Percentiles rank a stretch among this genome's conserved stretches.
Conservation (phyloP, 2,888 invertebrate genomes). For the Antheraea assamensis region DNA sequence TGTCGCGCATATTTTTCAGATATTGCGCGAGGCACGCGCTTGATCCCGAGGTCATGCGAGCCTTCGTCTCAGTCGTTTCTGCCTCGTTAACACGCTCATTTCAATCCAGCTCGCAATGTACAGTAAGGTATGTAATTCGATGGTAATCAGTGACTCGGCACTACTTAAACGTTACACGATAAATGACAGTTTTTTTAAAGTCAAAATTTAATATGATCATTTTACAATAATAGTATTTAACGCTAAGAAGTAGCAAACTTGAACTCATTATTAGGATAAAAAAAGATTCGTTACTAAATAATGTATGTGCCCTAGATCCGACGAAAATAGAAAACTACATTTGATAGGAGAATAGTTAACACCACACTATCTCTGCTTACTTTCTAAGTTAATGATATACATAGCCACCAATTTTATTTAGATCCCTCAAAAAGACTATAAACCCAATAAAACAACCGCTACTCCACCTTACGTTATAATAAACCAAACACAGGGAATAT, state of each 20-base stretch:
- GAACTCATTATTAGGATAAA: not conserved
- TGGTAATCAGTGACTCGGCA: constrained; percentile 37
- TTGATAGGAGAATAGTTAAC: not conserved
- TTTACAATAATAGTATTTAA: not conserved
- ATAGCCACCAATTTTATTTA: not conserved
- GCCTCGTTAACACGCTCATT: constrained; percentile 62
- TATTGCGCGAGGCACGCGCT: constrained; percentile 51
- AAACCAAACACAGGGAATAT: constrained; percentile 28
- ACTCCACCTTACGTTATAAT: not conserved
- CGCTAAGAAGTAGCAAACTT: not conserved
- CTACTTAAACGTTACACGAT: constrained; percentile 1
- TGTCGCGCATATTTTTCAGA: constrained; percentile 59
- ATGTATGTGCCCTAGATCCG: not conserved
- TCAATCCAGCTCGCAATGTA: constrained; percentile 48
- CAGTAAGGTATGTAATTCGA: constrained; percentile 42
- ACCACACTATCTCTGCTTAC: not conserved
- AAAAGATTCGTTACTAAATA: not conserved
- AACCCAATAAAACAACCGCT: not conserved
- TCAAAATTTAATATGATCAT: not conserved
- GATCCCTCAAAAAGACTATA: too few species aligned
- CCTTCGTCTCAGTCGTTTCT: constrained; percentile 52
- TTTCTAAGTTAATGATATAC: not conserved
- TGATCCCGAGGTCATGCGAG: constrained; percentile 63
- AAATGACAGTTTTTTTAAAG: constrained; percentile 3
- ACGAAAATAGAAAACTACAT: not conserved